Percentiles rank a stretch among this genome's conserved stretches.
These are phyloP conservation scores for Sarcoramphus papa DNA, from an alignment of 2,797 vertebrate genomes.

Conservation along the genomic window DNA sequence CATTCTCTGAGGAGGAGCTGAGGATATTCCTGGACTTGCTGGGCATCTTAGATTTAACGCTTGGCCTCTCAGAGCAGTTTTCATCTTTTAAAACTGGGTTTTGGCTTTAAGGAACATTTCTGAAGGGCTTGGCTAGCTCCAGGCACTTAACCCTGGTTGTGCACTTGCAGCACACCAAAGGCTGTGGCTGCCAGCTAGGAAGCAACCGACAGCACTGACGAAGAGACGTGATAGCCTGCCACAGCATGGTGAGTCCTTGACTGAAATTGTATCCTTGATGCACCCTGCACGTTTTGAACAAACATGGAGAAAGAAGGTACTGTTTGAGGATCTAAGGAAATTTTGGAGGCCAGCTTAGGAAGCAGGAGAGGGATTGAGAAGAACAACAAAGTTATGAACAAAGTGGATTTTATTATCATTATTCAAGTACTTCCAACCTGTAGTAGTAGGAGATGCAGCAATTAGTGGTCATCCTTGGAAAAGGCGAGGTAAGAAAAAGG, in stretches of 20 bases:
- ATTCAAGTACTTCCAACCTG: not conserved
- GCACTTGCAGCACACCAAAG: not conserved
- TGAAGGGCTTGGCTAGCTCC: slow-evolving; percentile 37
- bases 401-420: not conserved
- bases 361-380: not conserved
- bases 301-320: not conserved
- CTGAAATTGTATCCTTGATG: not conserved
- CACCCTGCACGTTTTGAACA: not conserved
- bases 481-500: not conserved
- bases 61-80: not conserved
- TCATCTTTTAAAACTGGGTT: not conserved
- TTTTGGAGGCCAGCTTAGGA: not conserved
- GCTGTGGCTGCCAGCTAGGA: not conserved
- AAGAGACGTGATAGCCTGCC: not conserved
- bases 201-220: fast-evolving
- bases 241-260: not conserved
- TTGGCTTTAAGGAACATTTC: slow-evolving; percentile 23
- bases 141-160: slow-evolving; percentile 30
- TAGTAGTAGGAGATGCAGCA: not conserved
- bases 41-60: not conserved
- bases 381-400: not conserved
- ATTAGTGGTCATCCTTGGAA: slow-evolving; percentile 12
- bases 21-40: not conserved
- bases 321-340: not conserved
- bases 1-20: slow-evolving; percentile 1